These are phyloP conservation scores for Calameuta filiformis DNA, from an alignment of 2,888 invertebrate genomes.

Conservation along the genomic window DNA sequence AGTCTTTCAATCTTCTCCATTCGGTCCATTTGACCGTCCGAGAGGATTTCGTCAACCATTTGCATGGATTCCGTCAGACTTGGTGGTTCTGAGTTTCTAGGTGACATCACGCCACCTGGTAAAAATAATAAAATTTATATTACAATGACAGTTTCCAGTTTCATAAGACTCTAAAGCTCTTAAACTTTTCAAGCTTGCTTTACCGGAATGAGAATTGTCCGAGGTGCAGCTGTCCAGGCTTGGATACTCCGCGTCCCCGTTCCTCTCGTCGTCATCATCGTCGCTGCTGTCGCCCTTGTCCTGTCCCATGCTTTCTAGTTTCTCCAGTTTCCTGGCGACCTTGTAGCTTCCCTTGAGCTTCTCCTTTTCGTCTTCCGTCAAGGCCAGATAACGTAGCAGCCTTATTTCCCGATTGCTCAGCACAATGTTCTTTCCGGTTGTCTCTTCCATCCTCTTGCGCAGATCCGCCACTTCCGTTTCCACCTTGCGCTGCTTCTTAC, in stretches of 20 bases:
- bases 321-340: constrained; percentile 91
- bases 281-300: constrained; percentile 79
- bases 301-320: constrained; percentile 84
- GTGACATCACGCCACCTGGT: constrained; percentile 73
- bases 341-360: constrained; percentile 91
- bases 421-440: constrained; percentile 84
- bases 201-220: constrained; percentile 73
- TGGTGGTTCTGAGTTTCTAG: constrained; percentile 81
- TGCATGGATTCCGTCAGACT: constrained; percentile 91
- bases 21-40: constrained; percentile 85
- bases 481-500: constrained; percentile 90
- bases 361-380: constrained; percentile 92
- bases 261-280: constrained; percentile 78
- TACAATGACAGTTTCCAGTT: neutral
- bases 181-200: constrained; percentile 11
- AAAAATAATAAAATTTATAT: constrained; percentile 8
- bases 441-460: constrained; percentile 82
- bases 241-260: constrained; percentile 72
- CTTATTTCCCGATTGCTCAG: constrained; percentile 92
- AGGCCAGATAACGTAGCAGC: constrained; percentile 86
- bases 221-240: constrained; percentile 85
- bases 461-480: constrained; percentile 92
- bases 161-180: neutral
- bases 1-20: constrained; percentile 87
- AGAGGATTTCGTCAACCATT: constrained; percentile 85